These are phyloP conservation scores for Monopis laevigella DNA, from an alignment of 2,888 invertebrate genomes.

Conservation along the genomic window DNA sequence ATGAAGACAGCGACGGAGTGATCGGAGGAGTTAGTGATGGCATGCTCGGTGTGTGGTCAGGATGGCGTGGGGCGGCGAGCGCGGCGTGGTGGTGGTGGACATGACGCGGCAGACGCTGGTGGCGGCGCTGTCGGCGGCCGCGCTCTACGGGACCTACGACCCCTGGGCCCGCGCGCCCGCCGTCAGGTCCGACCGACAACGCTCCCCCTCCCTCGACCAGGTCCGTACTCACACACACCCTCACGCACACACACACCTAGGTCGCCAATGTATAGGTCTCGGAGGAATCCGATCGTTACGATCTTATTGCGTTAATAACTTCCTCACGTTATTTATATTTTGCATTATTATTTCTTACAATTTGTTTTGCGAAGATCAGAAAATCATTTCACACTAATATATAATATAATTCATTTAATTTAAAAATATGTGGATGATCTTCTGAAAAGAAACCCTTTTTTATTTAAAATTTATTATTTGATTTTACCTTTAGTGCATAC, in stretches of 20 bases:
- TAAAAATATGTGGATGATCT: too few relatives aligned
- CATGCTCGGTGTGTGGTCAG: slow-evolving; percentile 57
- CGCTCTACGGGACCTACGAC: slow-evolving; percentile 93
- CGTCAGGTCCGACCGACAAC: slow-evolving; percentile 72
- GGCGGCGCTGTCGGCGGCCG: slow-evolving; percentile 87
- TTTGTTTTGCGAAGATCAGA: neutral
- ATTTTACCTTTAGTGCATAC: too few relatives aligned
- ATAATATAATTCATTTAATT: too few relatives aligned
- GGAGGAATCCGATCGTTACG: too few relatives aligned
- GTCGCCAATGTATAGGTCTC: too few relatives aligned
- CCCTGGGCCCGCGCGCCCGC: slow-evolving; percentile 76
- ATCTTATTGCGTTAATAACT: too few relatives aligned
- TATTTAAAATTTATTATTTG: too few relatives aligned
- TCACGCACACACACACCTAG: too few relatives aligned
- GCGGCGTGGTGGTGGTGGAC: slow-evolving; percentile 95
- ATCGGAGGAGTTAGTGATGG: neutral
- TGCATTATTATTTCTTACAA: neutral
- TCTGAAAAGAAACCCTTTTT: too few relatives aligned
- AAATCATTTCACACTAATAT: too few relatives aligned
- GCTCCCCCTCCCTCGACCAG: slow-evolving; percentile 92
- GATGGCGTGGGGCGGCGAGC: slow-evolving; percentile 97
- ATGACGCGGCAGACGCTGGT: slow-evolving; percentile 90
- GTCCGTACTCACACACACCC: too few relatives aligned
- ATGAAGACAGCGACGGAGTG: neutral
- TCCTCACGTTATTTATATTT: neutral